Base-by-base conservation (phyloP, 2,888 invertebrate species). In the Drosophila tripunctata region DNA sequence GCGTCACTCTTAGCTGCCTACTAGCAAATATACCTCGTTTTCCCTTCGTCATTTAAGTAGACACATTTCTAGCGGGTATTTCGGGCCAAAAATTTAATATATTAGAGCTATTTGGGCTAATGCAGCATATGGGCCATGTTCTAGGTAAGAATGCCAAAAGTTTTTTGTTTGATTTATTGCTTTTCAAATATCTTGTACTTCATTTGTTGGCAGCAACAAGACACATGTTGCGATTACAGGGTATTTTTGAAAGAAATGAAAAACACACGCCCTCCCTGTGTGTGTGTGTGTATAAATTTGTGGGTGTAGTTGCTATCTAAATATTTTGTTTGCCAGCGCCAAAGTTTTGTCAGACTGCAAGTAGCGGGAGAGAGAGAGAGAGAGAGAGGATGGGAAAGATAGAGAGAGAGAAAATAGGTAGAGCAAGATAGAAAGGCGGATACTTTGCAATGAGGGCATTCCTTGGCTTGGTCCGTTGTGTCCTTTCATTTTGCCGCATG, bases 251-350 rank as follows among this genome's bases (percentile, higher is more conserved):
- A 24, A 27, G 27, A 27, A 24, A 41, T 14, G 45, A 54, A 22
- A 22, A 54, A 78, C 70, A 70, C 70, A 24, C 22, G 44, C 14
- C 2, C 10, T 41, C 10, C 15, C 2, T 48, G n/a, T 30, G 15
- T 47, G 14, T 56, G 44, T 44, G 33, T 54, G 44, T 51, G 40
- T 27, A 15, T 47, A 33, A 27, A 27, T 47, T 33, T 56, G 24
- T 62, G 45, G 57, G 52, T 65, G 67, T 72, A 72, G 72, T 67
- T 72, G 62, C 69, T 87, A 73, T 82, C 81, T 87, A 73, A 78
- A 81, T 83, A 72, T 80, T 80, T 76, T 72, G 86, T 83, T 81
- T 79, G 83, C 60, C 83, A 82, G 80, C 64, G 70, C 70, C 50
- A 83, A 81, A 86, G 80, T 81, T 81, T 78, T 74, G 67, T 64